These are phyloP conservation scores for Coptotermes formosanus DNA, from an alignment of 1,140 invertebrate genomes.

Conservation along the genomic window DNA sequence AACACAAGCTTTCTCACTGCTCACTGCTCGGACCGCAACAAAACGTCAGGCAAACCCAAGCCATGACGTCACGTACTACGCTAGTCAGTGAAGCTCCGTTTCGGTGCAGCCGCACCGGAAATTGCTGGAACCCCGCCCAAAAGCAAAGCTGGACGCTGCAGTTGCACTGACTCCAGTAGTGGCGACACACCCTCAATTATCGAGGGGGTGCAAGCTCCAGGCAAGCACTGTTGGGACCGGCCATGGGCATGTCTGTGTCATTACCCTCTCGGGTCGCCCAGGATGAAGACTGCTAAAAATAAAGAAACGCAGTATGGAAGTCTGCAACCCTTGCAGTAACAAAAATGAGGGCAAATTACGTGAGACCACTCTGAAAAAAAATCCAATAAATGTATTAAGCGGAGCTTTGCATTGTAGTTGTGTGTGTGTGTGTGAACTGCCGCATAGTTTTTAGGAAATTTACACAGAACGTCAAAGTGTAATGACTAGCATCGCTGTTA, in stretches of 20 bases:
- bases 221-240: neutral
- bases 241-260: neutral
- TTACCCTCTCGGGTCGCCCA: neutral
- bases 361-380: too few species aligned
- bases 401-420: too few species aligned
- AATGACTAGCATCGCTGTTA: too few species aligned
- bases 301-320: too few species aligned
- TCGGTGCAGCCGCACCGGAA: slow-evolving; percentile 4
- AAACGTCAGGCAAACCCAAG: slow-evolving; percentile 26
- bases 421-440: too few species aligned
- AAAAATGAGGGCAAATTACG: too few species aligned
- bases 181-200: slow-evolving; percentile 32
- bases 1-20: neutral
- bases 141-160: neutral
- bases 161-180: slow-evolving; percentile 29
- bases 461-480: too few species aligned
- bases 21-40: neutral
- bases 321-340: too few species aligned
- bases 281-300: neutral
- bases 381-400: too few species aligned
- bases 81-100: slow-evolving; percentile 2
- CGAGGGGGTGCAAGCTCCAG: neutral
- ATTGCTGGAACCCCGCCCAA: slow-evolving; percentile 7
- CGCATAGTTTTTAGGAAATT: too few species aligned
- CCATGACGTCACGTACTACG: slow-evolving; percentile 29